Evolutionary conservation across 2,888 invertebrate species (phyloP), one percentile per base, ranked within the genome.

Genomic region (Sialis fuliginosa): DNA sequence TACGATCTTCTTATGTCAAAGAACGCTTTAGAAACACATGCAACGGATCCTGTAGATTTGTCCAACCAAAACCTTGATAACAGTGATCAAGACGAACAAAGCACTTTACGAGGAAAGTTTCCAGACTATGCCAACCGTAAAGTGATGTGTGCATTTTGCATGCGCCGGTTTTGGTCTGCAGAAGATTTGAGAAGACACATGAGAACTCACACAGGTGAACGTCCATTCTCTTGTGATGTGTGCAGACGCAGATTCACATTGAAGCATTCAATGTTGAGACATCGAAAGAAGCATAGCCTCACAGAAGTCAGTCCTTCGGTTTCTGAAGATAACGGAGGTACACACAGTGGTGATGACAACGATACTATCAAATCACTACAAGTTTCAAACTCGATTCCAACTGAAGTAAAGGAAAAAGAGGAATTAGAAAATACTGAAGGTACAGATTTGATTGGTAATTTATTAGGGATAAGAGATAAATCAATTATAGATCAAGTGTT

Each of bases 251-350:
- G 86, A 52, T 93, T 93, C 67, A 92, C 92, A 0, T 68, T 93
- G 42, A 93, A 93, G 59, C 92, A 93, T 69, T 89, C 89, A 65
- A 92, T 93, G 92, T 71, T 92, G 54, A 76, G 92, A 0, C 92
- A 93, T 62, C 75, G 89, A 55, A 90, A 91, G 68, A 92, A 91
- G 64, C 92, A 92, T 61, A 76, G 74, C 52, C 73, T 77, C 6
- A 56, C 57, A 33, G 58, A 59, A 44, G 62, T 74, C 39, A 71
- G 71, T 39, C 69, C 69, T 1, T 63, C 64, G 44, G 68, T 69
- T 30, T 43, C 66, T 62, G 50, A 64, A 56, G 57, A 73, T 62
- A 60, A 67, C 55, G 61, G 68, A 49, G 39, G 52, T 48, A 48
- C 34, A 10, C 12, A 22, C 22, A 22, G 22, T 22, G 22, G 46